Conservation (phyloP, 2,888 invertebrate species). For the Andrena haemorrhoa region DNA sequence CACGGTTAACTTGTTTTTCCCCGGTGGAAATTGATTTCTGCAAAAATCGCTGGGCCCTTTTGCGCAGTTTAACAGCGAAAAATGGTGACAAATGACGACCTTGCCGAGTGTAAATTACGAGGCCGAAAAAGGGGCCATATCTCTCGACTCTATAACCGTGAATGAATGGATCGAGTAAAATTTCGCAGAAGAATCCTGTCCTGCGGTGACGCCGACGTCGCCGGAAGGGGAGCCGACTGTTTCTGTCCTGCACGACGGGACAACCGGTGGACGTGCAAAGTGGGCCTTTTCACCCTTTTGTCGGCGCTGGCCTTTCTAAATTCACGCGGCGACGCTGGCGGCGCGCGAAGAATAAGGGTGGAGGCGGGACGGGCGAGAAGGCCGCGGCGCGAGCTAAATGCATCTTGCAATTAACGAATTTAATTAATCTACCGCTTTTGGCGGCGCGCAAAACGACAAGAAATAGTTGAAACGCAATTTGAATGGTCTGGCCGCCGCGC, state of each 20-base stretch:
- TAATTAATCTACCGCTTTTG: conserved; percentile 82
- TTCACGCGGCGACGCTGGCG: conserved; percentile 49
- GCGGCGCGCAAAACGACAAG: conserved; percentile 74
- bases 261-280: conserved; percentile 51
- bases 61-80: conserved; percentile 27
- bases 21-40: conserved; percentile 16
- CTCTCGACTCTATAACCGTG: neutral
- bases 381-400: conserved; percentile 75
- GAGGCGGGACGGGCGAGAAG: conserved; percentile 30
- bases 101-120: conserved; percentile 3
- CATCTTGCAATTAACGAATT: conserved; percentile 84
- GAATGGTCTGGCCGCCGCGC: conserved; percentile 70
- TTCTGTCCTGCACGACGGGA: conserved; percentile 28
- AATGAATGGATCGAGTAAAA: neutral
- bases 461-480: conserved; percentile 80
- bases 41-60: conserved; percentile 54
- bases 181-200: neutral
- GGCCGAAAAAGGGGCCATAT: neutral
- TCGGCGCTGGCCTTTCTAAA: conserved; percentile 50
- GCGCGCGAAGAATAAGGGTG: conserved; percentile 48
- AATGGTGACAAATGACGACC: conserved; percentile 36
- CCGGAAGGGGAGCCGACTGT: conserved; percentile 24
- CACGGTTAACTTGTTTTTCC: conserved; percentile 54
- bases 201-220: conserved; percentile 11
- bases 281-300: conserved; percentile 50